These are phyloP conservation scores for Sebastes nivosus DNA, from an alignment of 2,797 vertebrate species.

Conservation along the genomic window DNA sequence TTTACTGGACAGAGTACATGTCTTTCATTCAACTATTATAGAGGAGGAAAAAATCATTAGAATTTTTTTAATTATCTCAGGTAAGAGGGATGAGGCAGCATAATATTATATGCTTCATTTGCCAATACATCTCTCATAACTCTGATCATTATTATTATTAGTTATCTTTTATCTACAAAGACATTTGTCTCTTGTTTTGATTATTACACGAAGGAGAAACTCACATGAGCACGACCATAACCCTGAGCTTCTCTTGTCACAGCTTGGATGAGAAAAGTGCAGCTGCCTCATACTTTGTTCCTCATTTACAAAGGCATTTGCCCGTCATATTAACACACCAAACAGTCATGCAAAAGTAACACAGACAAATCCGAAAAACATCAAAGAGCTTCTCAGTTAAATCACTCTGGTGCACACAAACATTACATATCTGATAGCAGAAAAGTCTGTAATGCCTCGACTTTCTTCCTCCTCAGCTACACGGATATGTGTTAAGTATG, in stretches of 20 bases:
- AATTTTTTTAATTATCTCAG: slow-evolving; percentile 19
- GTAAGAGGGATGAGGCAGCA: slow-evolving; percentile 21
- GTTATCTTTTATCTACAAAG: slow-evolving; percentile 27
- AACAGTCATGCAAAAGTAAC: neutral
- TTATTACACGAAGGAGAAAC: slow-evolving; percentile 25
- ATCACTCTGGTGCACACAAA: neutral
- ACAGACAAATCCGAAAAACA: neutral
- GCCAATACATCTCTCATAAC: slow-evolving; percentile 27
- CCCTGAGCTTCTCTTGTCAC: slow-evolving; percentile 28
- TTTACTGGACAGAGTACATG: neutral
- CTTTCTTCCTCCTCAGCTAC: neutral
- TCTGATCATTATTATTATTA: slow-evolving; percentile 21
- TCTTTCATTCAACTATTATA: slow-evolving; percentile 6
- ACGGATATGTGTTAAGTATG: neutral
- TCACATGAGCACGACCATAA: slow-evolving; percentile 12
- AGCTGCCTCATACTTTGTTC: slow-evolving; percentile 39
- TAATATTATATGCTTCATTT: slow-evolving; percentile 27
- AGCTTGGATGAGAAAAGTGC: neutral
- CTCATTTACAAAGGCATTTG: slow-evolving; percentile 44
- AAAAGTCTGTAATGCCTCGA: neutral
- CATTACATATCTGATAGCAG: neutral
- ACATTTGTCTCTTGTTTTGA: slow-evolving; percentile 43
- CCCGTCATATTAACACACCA: slow-evolving; percentile 29
- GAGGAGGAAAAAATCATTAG: neutral
- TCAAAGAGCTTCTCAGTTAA: slow-evolving; percentile 4